These are phyloP conservation scores for Drosophila diplacantha DNA, from an alignment of 2,888 invertebrate species.

Conservation along the genomic window DNA sequence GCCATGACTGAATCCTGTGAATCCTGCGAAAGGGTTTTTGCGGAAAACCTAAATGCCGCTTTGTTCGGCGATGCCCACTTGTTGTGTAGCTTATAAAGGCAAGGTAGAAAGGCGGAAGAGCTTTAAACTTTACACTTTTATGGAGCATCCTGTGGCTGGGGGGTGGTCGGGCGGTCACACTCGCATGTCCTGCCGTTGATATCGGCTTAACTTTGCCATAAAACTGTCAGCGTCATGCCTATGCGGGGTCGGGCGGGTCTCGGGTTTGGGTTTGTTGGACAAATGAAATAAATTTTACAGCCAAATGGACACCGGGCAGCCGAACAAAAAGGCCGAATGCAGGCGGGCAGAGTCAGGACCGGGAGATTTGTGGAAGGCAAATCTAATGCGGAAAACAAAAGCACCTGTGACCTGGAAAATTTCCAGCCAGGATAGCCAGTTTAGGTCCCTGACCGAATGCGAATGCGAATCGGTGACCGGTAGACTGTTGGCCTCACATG, in stretches of 20 bases:
- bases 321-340: constrained; percentile 53
- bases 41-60: constrained; percentile 65
- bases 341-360: constrained; percentile 10
- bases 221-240: constrained; percentile 71
- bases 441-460: constrained; percentile 17
- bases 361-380: constrained; percentile 61
- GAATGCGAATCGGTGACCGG: constrained; percentile 13
- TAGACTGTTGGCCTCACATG: constrained; percentile 14
- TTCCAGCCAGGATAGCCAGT: constrained; percentile 28
- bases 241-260: constrained; percentile 39
- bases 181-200: constrained; percentile 64
- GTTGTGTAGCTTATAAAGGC: constrained; percentile 46
- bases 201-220: constrained; percentile 73
- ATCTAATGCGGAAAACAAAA: constrained; percentile 71
- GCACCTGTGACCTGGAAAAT: constrained; percentile 72
- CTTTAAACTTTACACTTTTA: constrained; percentile 71
- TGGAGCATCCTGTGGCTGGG: constrained; percentile 37
- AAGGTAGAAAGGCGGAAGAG: constrained; percentile 57
- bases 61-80: constrained; percentile 57
- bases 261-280: constrained; percentile 29
- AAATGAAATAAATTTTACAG: constrained; percentile 73
- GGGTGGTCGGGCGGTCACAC: constrained; percentile 46
- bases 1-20: constrained; percentile 68
- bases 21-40: constrained; percentile 53
- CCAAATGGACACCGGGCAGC: constrained; percentile 58